phyloP scores from a whole-genome alignment of 2,888 invertebrate genomes.

The Euplagia quadripunctaria region DNA sequence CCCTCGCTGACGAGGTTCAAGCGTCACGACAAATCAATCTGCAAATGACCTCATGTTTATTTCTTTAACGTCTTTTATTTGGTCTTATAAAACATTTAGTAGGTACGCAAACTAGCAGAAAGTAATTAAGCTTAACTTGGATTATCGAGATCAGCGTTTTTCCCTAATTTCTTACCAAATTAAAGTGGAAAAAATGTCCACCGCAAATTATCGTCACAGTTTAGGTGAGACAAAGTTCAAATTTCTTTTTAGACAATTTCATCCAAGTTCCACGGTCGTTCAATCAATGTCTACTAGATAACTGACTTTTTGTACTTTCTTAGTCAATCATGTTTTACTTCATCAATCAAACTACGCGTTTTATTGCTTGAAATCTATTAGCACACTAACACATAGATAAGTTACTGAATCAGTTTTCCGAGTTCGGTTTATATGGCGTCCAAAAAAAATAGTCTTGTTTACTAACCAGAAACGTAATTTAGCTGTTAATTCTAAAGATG shows the following conservation, averaged over 20 bases:
- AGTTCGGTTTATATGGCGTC: no score
- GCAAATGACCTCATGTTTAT: not conserved
- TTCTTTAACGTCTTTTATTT: not conserved
- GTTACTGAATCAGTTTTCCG: not conserved
- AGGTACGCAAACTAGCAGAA: not conserved
- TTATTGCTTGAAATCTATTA: constrained; percentile 17
- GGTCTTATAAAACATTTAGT: not conserved
- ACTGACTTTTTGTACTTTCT: constrained; percentile 16
- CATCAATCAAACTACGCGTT: constrained; percentile 15
- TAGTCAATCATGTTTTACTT: constrained; percentile 11
- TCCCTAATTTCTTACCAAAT: constrained; percentile 26
- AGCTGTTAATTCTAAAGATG: not conserved
- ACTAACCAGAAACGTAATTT: not conserved
- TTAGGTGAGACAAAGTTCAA: constrained; percentile 17
- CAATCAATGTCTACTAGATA: constrained; percentile 21
- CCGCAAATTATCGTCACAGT: constrained; percentile 33
- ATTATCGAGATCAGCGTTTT: constrained; percentile 15
- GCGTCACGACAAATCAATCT: not conserved
- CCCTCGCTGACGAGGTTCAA: not conserved
- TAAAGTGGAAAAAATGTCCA: constrained; percentile 23
- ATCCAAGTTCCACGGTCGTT: constrained; percentile 15
- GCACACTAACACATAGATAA: not conserved
- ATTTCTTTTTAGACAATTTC: constrained; percentile 18
- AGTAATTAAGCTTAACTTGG: constrained; percentile 7
- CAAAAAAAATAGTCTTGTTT: not conserved